These are phyloP conservation scores for Psittacula echo DNA, from an alignment of 2,797 vertebrate genomes.

Conservation along the genomic window DNA sequence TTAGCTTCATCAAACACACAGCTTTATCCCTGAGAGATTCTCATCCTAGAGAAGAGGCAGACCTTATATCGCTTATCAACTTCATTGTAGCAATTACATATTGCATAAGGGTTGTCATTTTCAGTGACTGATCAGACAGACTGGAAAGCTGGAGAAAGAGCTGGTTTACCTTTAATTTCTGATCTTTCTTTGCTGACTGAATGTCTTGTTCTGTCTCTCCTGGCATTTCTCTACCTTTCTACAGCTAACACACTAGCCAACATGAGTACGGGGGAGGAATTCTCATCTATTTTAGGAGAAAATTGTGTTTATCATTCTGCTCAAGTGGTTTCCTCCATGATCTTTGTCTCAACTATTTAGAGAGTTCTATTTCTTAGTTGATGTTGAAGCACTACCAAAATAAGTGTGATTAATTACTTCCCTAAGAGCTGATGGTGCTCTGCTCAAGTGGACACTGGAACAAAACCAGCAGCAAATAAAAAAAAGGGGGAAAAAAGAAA, in stretches of 20 bases:
- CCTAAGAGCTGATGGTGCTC: rapidly evolving
- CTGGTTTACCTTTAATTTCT: not conserved
- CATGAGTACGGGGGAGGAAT: not conserved
- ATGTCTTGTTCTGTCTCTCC: not conserved
- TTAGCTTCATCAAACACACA: not conserved
- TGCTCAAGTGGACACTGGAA: not conserved
- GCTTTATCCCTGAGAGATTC: not conserved
- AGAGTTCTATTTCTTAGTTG: not conserved
- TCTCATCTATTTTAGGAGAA: not conserved
- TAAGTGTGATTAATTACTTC: not conserved
- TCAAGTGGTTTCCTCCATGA: not conserved
- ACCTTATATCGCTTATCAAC: not conserved
- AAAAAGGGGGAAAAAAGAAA: not conserved
- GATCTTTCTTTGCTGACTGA: not conserved
- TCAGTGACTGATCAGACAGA: not conserved
- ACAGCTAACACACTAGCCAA: not conserved
- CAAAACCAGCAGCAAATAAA: not conserved
- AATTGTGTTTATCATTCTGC: not conserved
- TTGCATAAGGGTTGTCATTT: not conserved
- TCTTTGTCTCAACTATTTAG: not conserved
- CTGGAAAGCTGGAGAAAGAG: not conserved
- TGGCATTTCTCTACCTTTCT: not conserved
- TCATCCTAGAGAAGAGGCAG: not conserved
- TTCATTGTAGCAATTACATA: not conserved
- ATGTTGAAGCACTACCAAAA: not conserved